Evolutionary conservation across 2,888 invertebrate genomes (phyloP).

Genomic region (Callinectes sapidus): DNA sequence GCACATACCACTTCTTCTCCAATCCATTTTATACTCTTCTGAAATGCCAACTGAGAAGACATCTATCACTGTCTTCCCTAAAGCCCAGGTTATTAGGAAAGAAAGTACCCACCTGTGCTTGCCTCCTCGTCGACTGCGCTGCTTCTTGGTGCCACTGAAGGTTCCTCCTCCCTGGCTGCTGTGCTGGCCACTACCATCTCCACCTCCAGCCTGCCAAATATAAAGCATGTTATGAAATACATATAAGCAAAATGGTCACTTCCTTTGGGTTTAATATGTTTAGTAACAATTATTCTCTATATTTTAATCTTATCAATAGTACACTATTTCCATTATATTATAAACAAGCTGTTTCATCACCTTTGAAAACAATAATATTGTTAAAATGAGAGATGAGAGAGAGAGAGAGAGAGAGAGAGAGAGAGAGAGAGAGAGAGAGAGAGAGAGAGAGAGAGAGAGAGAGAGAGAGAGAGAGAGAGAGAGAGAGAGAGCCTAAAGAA

Average conservation of each 20-base stretch:
- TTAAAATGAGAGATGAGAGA: not conserved
- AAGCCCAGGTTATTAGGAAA: not conserved
- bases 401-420: no score
- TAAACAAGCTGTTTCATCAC: not conserved
- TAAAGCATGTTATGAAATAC: not conserved
- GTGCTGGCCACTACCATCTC: constrained; percentile 29
- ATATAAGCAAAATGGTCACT: not conserved
- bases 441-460: no score
- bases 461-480: no score
- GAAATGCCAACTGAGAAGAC: no score
- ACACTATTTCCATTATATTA: not conserved
- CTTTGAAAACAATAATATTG: not conserved
- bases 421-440: no score
- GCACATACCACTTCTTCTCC: no score
- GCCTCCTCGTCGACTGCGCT: constrained; percentile 69
- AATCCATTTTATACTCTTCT: no score
- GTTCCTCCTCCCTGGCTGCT: constrained; percentile 30
- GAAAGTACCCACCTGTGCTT: constrained; percentile 66
- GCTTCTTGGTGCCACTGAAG: constrained; percentile 65
- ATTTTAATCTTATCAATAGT: not conserved
- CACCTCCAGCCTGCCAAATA: constrained; percentile 36
- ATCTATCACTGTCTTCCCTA: not conserved
- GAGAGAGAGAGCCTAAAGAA: not conserved
- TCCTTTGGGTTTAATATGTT: not conserved
- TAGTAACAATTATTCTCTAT: not conserved